Base-by-base conservation (phyloP, 2,113 vertebrate genomes). In the Oenanthe oenanthe region DNA sequence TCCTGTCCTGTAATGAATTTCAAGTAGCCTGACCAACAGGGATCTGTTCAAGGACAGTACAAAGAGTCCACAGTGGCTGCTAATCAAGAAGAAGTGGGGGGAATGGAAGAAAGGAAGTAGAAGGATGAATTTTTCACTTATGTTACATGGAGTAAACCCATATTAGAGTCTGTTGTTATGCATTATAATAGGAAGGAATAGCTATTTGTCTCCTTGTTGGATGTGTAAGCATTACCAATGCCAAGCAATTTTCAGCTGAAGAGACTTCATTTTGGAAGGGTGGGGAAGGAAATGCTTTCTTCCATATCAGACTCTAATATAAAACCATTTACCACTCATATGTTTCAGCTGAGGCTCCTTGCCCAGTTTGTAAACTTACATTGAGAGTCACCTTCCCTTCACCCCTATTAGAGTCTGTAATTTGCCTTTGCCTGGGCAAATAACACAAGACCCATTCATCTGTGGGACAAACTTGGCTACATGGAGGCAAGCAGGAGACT, bases 51-150 rank as follows among this genome's bases (percentile, higher is more conserved):
- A 70, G 25, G 38, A 42, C 0, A 50, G 8, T 28, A 76, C 0
- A 1, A 32, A 50, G 38, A 80, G 4, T 26, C 18, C 56, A 48
- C 0, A 75, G 36, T 2, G 17, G 42, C 68, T 74, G 17, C 38
- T 38, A 63, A 24, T 10, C 28, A 77, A 66, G 7, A 38, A 5
- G 11, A 0, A 5, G 47, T 22, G 0, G 8, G 7, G 1, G 1
- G 7, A 58, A 21, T 47, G 2, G 8, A 70, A 6, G 2, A 7
- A 38, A 77, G 1, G 4, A 17, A 65, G 9, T 2, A 60, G 21
- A 88, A 82, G 5, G 38, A 70, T 34, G 6, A 78, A 28, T 34
- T 66, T 47, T 53, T 62, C 22, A 9, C 32, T 70, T 34, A 51
- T 13, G 7, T 50, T 71, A n/a, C n/a, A 63, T 9, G 10, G 38